Base-by-base conservation (phyloP, 1,140 invertebrate species). In the Leptopilina boulardi region DNA sequence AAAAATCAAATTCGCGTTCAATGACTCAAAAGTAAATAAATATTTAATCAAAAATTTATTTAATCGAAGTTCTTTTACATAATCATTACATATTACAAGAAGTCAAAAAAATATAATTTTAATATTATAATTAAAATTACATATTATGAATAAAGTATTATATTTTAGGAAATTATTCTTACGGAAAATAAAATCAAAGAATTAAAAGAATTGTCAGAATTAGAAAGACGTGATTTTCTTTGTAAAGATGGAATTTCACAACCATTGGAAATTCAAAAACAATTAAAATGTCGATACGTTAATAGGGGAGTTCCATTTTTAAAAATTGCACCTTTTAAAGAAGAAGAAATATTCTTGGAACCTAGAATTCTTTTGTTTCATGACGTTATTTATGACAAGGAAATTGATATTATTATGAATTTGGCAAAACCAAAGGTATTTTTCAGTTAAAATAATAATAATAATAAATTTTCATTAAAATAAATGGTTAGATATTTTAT, bases 301-400 rank as follows among this genome's bases (percentile, higher is more conserved):
- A 92, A 92, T 78, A 94, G 95, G 80, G 93, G 93, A 70, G 93
- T 94, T 76, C 96, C 97, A 1, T 97, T 95, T 85, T 89, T 98
- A 11, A 93, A 94, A 72, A 90, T 99, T 44, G 95, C 94, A 0
- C 98, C 97, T 0, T 93, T 98, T 73, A 99, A 99, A 90, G 94
- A 98, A 87, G 99, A 99, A 90, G 94, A 98, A 84, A 93, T 96
- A 47, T 96, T 95, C 88, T 89, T 95, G 19, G 93, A 96, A 19
- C 99, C 98, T 0, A 93, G 94, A 73, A 96, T 99, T 83, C 93
- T 97, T 38, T 92, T 99, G 26, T 99, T 96, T 90, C 95, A 98
- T 89, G 94, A 99, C 82, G 95, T 98, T 19, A 94, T 99, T 82
- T 94, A 93, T 78, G 97, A 99, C 86, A 89, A 92, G 1, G 98